phyloP scores from a whole-genome alignment of 2,888 invertebrate species.

The Copidosoma aretas region DNA sequence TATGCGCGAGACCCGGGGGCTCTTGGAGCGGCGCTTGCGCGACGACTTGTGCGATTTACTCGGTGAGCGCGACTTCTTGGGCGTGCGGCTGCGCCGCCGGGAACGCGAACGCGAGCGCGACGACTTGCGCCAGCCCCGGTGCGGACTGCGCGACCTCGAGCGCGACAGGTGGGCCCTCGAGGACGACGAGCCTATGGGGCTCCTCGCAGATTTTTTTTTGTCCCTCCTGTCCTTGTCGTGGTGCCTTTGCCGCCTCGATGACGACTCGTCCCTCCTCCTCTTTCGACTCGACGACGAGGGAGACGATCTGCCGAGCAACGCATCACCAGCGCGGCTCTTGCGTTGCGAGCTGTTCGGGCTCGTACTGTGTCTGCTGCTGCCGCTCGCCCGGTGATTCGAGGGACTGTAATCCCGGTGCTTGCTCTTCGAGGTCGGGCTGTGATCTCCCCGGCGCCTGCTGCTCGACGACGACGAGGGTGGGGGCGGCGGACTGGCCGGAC shows the following conservation, averaged over 20 bases:
- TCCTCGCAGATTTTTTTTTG: conserved; percentile 59
- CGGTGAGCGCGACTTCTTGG: conserved; percentile 38
- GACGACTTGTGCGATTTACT: conserved; percentile 55
- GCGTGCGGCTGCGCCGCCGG: conserved; percentile 65
- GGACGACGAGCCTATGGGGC: conserved; percentile 44
- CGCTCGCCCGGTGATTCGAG: conserved; percentile 34
- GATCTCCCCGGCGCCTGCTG: conserved; percentile 47
- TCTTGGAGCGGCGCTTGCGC: conserved; percentile 65
- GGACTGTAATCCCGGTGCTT: conserved; percentile 54
- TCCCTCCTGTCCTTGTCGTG: conserved; percentile 64
- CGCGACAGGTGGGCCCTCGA: conserved; percentile 34
- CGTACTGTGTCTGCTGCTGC: conserved; percentile 55
- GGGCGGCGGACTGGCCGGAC: conserved; percentile 54
- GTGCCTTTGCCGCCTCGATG: conserved; percentile 61
- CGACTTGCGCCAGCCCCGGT: conserved; percentile 36
- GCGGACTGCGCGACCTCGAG: conserved; percentile 37
- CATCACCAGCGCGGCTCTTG: conserved; percentile 52
- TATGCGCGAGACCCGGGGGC: conserved; percentile 61
- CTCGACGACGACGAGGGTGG: conserved; percentile 31
- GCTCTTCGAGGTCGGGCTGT: conserved; percentile 47
- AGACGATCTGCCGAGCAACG: conserved; percentile 43
- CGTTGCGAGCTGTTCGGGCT: conserved; percentile 54
- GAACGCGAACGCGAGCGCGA: conserved; percentile 65
- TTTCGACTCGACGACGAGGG: conserved; percentile 59
- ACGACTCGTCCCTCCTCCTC: conserved; percentile 61